A percentile compares a stretch with the other conserved stretches of the same genome.
Evolutionary conservation across 2,797 vertebrate genomes (phyloP).

Genomic region (Chromobotia macracanthus): DNA sequence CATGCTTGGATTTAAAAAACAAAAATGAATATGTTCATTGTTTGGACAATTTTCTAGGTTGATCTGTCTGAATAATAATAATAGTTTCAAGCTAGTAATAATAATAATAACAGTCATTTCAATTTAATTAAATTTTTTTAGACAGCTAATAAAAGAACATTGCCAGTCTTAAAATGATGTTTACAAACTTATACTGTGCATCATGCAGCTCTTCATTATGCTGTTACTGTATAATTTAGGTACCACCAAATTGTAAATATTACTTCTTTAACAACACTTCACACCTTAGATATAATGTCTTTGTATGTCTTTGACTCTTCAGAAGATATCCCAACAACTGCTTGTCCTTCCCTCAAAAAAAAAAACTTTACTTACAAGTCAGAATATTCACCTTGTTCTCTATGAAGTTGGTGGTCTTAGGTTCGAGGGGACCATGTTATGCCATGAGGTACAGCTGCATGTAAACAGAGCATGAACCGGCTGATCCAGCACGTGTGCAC

Average conservation of each 20-base stretch:
- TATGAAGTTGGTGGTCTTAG: not conserved
- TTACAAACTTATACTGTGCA: not conserved
- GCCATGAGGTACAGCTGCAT: slow-evolving; percentile 1
- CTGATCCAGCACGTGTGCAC: slow-evolving; percentile 11
- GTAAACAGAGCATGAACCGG: slow-evolving; percentile 19
- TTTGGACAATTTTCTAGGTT: not conserved
- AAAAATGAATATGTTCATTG: not conserved
- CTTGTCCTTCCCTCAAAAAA: not conserved
- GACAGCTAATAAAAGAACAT: too few species aligned
- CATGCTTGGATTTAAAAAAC: not conserved
- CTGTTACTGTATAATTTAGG: not conserved
- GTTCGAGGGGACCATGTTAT: slow-evolving; percentile 12
- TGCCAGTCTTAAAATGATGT: not conserved
- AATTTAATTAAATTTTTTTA: too few species aligned
- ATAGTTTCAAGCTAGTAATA: not conserved
- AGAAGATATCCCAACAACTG: not conserved
- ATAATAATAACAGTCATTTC: not conserved
- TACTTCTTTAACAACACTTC: too few species aligned
- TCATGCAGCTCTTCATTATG: not conserved
- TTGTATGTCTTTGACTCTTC: too few species aligned
- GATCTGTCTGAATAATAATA: not conserved
- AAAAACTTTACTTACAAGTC: not conserved
- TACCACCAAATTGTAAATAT: not conserved
- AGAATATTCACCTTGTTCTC: slow-evolving; percentile 24
- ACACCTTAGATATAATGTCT: too few species aligned